Base-by-base conservation (phyloP, 2,888 invertebrate species). In the Agrochola circellaris region DNA sequence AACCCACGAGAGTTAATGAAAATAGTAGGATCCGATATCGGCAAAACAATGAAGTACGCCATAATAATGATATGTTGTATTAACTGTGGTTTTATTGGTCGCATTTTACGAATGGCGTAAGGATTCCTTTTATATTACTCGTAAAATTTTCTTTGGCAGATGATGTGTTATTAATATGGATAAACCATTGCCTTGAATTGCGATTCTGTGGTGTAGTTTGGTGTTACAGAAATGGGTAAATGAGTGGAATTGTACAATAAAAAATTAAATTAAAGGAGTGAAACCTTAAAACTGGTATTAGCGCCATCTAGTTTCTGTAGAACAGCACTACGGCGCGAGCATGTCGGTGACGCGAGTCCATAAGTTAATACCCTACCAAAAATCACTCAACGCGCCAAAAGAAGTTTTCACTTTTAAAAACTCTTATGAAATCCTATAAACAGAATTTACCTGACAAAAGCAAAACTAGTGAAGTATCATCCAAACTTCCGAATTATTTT, bases 1-100 rank as follows among this genome's bases (percentile, higher is more conserved):
- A 90, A 84, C 93, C 92, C 91, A 77, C 20, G 92, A 88, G 92
- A 90, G 82, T 86, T 86, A 90, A 92, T 91, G 90, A 91, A 92
- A 92, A 90, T 90, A 89, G 86, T 86, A 83, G 77, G 77, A 84
- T 42, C 81, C 71, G 85, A 86, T 88, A 82, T 83, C 74, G 77
- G 68, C 56, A 70, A 83, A 82, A 88, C 81, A 87, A 85, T 83
- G 77, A 88, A 88, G 66, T 73, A 58, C 51, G 71, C 72, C 58
- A 73, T 89, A 60, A 69, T 83, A 79, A 81, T 78, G 51, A 85
- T 78, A 70, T 73, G 56, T 85, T 81, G 76, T 75, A 81, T 61
- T 81, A 77, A 74, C 77, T 61, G 73, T 62, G 54, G 45, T 73
- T 86, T 77, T 79, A 77, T 79, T 77, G 73, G 58, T 73, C 68